Conservation (phyloP, 2,113 vertebrate genomes). For the Spea bombifrons region DNA sequence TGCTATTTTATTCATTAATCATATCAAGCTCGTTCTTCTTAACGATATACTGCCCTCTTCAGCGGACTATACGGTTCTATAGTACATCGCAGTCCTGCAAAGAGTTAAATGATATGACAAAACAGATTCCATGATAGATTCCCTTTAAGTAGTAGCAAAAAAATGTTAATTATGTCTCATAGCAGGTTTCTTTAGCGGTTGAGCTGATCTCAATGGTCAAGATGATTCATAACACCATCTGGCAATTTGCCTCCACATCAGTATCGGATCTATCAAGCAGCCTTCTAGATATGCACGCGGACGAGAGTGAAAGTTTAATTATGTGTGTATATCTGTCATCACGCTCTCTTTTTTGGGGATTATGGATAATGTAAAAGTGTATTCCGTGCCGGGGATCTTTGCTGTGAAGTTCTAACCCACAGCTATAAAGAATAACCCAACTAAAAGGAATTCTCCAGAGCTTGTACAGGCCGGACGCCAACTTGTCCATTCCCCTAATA, state of each 20-base stretch:
- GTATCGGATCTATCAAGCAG: background rate
- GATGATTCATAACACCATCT: background rate
- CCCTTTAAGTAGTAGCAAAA: background rate
- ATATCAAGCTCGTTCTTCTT: too few species aligned
- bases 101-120: background rate
- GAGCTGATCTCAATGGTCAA: background rate
- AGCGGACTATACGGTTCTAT: too few species aligned
- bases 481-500: conserved; percentile 6
- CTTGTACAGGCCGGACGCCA: background rate
- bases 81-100: background rate
- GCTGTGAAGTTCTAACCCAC: background rate
- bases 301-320: conserved; percentile 2
- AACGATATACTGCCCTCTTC: too few species aligned
- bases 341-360: background rate
- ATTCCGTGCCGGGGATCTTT: background rate
- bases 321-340: conserved; percentile 24
- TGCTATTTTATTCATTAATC: too few species aligned
- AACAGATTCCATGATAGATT: background rate
- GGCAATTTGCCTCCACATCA: background rate
- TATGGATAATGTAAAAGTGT: conserved; percentile 9
- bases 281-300: background rate
- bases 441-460: conserved; percentile 6
- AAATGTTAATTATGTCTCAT: background rate
- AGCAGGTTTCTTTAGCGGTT: background rate
- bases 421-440: conserved; percentile 19